Evolutionary conservation across 1,140 invertebrate genomes (phyloP).

Genomic region (Steinernema khuongi): DNA sequence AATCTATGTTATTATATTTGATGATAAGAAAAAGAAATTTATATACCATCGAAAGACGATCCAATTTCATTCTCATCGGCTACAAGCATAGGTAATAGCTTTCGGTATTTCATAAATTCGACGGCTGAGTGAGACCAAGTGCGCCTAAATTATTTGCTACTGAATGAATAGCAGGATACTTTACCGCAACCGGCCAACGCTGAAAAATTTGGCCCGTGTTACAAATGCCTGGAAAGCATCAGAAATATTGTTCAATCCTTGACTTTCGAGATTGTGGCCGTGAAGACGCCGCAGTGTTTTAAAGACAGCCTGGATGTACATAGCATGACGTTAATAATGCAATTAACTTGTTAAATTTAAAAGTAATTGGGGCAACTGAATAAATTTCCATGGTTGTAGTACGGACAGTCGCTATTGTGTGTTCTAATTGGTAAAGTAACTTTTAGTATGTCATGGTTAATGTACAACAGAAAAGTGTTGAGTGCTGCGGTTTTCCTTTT

Average conservation of each 20-base stretch:
- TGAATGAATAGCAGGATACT: not conserved
- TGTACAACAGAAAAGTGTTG: too few relatives aligned
- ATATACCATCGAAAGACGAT: conserved; percentile 53
- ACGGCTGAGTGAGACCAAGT: conserved; percentile 59
- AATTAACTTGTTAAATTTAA: not conserved
- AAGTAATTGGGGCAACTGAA: too few relatives aligned
- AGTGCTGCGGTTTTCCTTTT: too few relatives aligned
- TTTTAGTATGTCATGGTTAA: too few relatives aligned
- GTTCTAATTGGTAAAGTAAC: too few relatives aligned
- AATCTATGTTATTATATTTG: too few relatives aligned
- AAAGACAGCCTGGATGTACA: conserved; percentile 43
- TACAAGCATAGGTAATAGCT: conserved; percentile 54
- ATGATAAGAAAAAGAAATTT: conserved; percentile 7
- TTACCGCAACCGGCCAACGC: conserved; percentile 48
- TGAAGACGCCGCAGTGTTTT: conserved; percentile 57
- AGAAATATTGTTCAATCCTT: conserved; percentile 57
- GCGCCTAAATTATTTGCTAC: conserved; percentile 39
- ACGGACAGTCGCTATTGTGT: too few relatives aligned
- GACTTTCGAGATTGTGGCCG: conserved; percentile 54
- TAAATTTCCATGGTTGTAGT: too few relatives aligned
- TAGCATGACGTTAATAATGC: not conserved
- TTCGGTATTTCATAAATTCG: conserved; percentile 57
- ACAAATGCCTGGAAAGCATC: conserved; percentile 57
- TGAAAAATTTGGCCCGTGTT: conserved; percentile 55
- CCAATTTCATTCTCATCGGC: conserved; percentile 53